Percentiles rank a stretch among this genome's conserved stretches.
phyloP scores from a whole-genome alignment of 2,888 invertebrate genomes.

The Rhimphoctona megacephalus region DNA sequence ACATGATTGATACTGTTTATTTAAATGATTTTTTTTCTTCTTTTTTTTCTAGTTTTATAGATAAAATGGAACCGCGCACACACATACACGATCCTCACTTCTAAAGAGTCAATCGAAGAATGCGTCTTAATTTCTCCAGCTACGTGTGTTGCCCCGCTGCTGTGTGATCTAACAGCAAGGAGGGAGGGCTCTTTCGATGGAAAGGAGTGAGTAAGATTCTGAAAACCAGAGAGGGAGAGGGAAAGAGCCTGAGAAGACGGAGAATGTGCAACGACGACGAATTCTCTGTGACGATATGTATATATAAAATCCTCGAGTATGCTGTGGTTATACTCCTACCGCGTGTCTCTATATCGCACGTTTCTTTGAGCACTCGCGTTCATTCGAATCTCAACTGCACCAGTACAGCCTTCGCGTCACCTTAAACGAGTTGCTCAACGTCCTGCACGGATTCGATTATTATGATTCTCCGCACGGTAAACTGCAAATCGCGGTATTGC shows the following conservation, averaged over 20 bases:
- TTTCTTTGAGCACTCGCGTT: slow-evolving; percentile 30
- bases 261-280: slow-evolving; percentile 66
- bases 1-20: background rate
- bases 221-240: slow-evolving; percentile 16
- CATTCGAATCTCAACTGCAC: slow-evolving; percentile 33
- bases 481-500: slow-evolving; percentile 52
- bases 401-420: slow-evolving; percentile 64
- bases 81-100: slow-evolving; percentile 47
- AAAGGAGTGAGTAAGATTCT: slow-evolving; percentile 57
- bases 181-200: slow-evolving; percentile 47
- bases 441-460: slow-evolving; percentile 52
- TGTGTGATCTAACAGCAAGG: slow-evolving; percentile 40
- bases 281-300: slow-evolving; percentile 53
- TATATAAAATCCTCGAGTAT: slow-evolving; percentile 27
- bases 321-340: slow-evolving; percentile 5
- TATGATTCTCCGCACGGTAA: slow-evolving; percentile 57
- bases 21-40: slow-evolving; percentile 1
- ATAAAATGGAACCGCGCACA: slow-evolving; percentile 64
- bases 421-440: slow-evolving; percentile 67
- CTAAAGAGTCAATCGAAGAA: slow-evolving; percentile 59
- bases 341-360: slow-evolving; percentile 25
- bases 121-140: slow-evolving; percentile 66
- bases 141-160: slow-evolving; percentile 53
- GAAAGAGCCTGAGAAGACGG: slow-evolving; percentile 41
- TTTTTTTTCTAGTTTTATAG: slow-evolving; percentile 18